phyloP scores from a whole-genome alignment of 2,888 invertebrate species.

The Notodonta ziczac region DNA sequence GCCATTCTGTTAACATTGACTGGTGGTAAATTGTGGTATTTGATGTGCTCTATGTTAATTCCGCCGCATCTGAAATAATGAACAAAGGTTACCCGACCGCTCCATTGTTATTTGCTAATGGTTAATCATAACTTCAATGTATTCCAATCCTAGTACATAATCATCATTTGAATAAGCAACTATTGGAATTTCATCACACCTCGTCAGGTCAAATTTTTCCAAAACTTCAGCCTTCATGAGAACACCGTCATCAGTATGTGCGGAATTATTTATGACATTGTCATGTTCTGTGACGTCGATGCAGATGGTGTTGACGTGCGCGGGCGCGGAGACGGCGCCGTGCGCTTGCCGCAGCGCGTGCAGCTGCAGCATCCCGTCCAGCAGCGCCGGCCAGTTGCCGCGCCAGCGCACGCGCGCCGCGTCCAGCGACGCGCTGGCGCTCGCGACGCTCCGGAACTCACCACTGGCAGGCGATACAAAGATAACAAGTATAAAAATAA shows the following conservation, averaged over 20 bases:
- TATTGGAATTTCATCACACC: constrained; percentile 22
- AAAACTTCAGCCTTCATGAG: constrained; percentile 27
- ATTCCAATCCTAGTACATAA: no score
- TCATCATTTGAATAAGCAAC: no score
- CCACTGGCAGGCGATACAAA: constrained; percentile 36
- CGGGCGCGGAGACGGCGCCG: constrained; percentile 86
- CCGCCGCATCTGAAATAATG: constrained; percentile 49
- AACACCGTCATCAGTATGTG: constrained; percentile 10
- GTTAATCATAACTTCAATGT: no score
- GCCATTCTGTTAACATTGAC: constrained; percentile 14
- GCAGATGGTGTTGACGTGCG: constrained; percentile 45
- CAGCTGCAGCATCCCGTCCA: constrained; percentile 92
- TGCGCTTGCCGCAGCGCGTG: constrained; percentile 85
- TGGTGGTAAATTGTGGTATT: constrained; percentile 30
- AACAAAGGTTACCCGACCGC: no score
- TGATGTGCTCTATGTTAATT: constrained; percentile 37
- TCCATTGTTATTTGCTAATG: no score
- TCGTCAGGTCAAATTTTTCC: constrained; percentile 27
- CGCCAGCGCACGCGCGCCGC: constrained; percentile 82
- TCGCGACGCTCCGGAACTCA: constrained; percentile 47
- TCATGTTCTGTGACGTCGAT: constrained; percentile 39
- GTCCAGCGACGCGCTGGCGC: constrained; percentile 35
- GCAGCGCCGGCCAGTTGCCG: constrained; percentile 91
- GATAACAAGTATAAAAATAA: background rate
- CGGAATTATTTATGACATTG: constrained; percentile 2